Base-by-base conservation (phyloP, 2,113 vertebrate genomes). In the Stegostoma tigrinum region DNA sequence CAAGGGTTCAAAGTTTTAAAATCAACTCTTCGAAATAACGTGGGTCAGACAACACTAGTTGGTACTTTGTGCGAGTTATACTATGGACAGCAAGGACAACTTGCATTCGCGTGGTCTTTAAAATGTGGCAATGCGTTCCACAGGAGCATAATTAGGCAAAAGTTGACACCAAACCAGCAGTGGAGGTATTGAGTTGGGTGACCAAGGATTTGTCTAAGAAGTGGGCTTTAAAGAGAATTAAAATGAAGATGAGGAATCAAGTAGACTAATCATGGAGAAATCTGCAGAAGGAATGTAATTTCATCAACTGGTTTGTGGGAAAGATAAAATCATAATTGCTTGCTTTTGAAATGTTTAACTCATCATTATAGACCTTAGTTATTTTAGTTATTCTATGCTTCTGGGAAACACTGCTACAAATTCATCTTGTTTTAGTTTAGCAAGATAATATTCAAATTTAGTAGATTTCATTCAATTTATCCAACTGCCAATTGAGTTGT, bases 311-410 rank as follows among this genome's bases (percentile, higher is more conserved):
- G 38, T 7, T 91, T 66, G 64, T 38, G n/a, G 89, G n/a, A 5
- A 14, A 61, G 67, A 68, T 21, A 89, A 19, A 91, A 38, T 66
- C 55, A 91, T 5, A n/a, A 66, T 61, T 19, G 38, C n/a, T 93
- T 91, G 55, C 52, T n/a, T 64, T 93, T 93, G 89, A 93, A 34
- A 93, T 66, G 87, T n/a, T 67, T 66, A 38, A 38, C n/a, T 93
- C 17, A 21, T 66, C 52, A 64, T 21, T 61, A 52, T 90, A 38
- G 61, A 38, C 34, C 19, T 17, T 66, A 10, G 61, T 67, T 61
- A 7, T 38, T 93, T 64, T 66, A 34, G 17, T 66, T 66, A 23
- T 66, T 17, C 89, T n/a, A 1, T 64, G 89, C 14, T 91, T 91
- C 55, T 67, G 61, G n/a, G 34, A 67, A 93, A 66, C 10, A n/a